Base-by-base conservation (phyloP, 2,888 invertebrate genomes). In the Rhingia campestris region DNA sequence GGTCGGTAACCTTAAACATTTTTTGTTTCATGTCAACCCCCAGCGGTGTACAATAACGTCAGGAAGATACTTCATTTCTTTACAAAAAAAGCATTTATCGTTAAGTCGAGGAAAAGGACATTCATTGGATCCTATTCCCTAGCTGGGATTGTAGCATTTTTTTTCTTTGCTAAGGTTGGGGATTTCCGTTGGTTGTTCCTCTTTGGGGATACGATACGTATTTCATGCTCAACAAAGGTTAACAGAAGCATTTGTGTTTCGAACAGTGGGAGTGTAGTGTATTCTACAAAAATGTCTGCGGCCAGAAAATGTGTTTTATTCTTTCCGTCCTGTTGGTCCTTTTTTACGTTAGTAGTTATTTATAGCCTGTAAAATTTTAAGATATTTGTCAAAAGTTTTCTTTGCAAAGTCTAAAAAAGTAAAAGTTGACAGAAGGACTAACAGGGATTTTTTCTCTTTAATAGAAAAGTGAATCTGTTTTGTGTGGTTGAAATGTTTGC, bases 371-470 rank as follows among this genome's bases (percentile, higher is more conserved):
- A 35, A 9, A 51, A 41, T 64, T 14, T 41, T 53, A 12, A 14
- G 51, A 43, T 54, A 67, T 67, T 54, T 54, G 43, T 54, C 33
- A 54, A 67, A 67, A 54, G 54, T 54, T 67, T 45, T 7, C 35
- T 6, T 30, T 41, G 33, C 10, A 7, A 9, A n/a, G 10, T 43
- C 2, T 4, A n/a, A 47, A 4, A 5, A 10, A n/a, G 33, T 4
- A 22, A 22, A 22, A 7, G 32, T 14, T 41, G 41, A 41, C 32
- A 64, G 12, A 12, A 35, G 35, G 35, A 45, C 53, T 43, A 43
- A 41, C 32, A 9, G 51, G n/a, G 37, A 64, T 32, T 64, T 47
- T 33, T 61, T 51, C 1, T 22, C 22, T 22, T 64, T 41, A 9
- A 64, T 49, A 35, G 51, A 39, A 39, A n/a, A 32, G 32, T 30